Evolutionary conservation across 2,113 vertebrate genomes (phyloP).

Genomic region (Cebus imitator): DNA sequence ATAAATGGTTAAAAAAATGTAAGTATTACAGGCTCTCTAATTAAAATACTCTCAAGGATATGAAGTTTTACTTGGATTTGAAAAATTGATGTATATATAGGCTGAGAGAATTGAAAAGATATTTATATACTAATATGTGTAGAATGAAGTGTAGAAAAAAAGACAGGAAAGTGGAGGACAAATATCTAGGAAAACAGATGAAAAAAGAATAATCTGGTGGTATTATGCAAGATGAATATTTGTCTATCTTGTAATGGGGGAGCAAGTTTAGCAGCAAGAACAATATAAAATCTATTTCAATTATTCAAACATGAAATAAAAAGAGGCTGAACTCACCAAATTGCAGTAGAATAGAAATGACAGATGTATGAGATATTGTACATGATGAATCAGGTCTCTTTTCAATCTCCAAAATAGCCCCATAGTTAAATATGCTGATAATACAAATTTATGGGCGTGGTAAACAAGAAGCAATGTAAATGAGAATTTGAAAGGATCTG

Average conservation of each 20-base stretch:
- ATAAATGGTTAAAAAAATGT: neutral
- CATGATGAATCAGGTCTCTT: slow-evolving; percentile 49
- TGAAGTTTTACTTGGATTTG: neutral
- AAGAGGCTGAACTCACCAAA: slow-evolving; percentile 33
- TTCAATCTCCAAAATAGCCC: slow-evolving; percentile 53
- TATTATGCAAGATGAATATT: neutral
- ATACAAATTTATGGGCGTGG: slow-evolving; percentile 57
- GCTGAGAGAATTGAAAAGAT: neutral
- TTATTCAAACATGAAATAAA: slow-evolving; percentile 32
- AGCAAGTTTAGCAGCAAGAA: neutral
- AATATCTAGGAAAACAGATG: neutral
- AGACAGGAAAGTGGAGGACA: neutral
- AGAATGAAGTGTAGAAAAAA: neutral
- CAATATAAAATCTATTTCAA: slow-evolving; percentile 4
- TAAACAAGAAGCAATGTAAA: slow-evolving; percentile 62
- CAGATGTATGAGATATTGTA: slow-evolving; percentile 51
- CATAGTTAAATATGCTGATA: slow-evolving; percentile 68
- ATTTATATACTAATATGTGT: neutral
- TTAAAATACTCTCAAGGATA: neutral
- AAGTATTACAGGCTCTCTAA: neutral
- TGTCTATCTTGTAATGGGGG: neutral
- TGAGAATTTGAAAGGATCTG: slow-evolving; percentile 65
- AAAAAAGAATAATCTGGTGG: neutral
- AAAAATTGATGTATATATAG: neutral
- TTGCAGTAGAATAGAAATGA: slow-evolving; percentile 43